Conservation (phyloP, 2,113 vertebrate species). For the Furnarius figulus region DNA sequence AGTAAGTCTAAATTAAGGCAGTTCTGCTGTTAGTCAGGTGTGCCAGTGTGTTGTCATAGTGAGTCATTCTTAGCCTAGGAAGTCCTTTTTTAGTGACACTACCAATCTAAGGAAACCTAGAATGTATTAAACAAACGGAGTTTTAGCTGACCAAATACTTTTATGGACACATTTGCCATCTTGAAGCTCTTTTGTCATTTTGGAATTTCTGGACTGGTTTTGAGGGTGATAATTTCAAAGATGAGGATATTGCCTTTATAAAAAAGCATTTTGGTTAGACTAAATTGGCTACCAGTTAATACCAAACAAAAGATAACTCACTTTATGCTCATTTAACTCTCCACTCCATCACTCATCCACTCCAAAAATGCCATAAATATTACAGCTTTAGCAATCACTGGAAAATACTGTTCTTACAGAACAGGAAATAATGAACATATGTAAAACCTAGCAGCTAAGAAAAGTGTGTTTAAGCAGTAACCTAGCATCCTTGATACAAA, state of each 20-base stretch:
- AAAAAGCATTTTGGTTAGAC: background rate
- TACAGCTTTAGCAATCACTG: background rate
- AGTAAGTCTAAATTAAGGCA: background rate
- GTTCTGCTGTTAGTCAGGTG: background rate
- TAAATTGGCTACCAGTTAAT: background rate
- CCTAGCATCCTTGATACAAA: background rate
- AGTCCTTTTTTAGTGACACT: background rate
- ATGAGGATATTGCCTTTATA: background rate
- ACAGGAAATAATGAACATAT: background rate
- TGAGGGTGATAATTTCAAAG: background rate
- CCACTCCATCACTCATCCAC: too few species aligned
- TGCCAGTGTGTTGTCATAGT: background rate
- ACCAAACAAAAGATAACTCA: background rate
- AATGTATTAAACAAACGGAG: background rate
- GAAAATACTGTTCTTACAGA: background rate
- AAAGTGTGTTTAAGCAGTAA: background rate
- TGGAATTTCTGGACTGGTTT: background rate
- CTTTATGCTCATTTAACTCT: background rate
- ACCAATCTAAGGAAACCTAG: background rate
- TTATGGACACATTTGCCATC: background rate
- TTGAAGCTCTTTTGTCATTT: background rate
- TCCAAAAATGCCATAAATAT: background rate
- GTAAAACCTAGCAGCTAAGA: background rate
- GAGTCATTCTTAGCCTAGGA: background rate
- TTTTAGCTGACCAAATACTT: background rate